Percentiles rank a stretch among this genome's conserved stretches.
These are phyloP conservation scores for Clunio marinus DNA, from an alignment of 2,888 invertebrate genomes.

Conservation along the genomic window DNA sequence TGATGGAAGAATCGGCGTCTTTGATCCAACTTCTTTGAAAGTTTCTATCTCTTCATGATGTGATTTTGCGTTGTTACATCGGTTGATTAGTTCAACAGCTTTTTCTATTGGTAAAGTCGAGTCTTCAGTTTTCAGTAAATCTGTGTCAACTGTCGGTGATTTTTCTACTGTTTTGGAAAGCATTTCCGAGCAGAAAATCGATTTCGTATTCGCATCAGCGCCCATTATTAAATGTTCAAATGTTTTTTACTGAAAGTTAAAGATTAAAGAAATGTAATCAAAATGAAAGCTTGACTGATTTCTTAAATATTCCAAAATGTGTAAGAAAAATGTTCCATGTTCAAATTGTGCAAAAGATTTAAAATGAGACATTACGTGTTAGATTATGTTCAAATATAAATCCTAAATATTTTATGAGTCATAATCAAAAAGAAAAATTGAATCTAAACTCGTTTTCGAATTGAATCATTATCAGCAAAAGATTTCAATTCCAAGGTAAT, in stretches of 20 bases:
- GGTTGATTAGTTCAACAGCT: conserved; percentile 19
- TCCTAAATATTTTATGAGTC: no score
- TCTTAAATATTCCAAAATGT: no score
- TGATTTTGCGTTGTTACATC: neutral
- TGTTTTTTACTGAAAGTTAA: no score
- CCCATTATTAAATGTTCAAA: conserved; percentile 31
- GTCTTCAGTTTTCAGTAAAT: conserved; percentile 12
- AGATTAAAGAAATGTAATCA: no score
- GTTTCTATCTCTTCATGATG: conserved; percentile 37
- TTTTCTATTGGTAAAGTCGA: conserved; percentile 21
- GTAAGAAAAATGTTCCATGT: no score
- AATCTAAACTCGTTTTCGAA: no score
- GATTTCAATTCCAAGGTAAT: no score
- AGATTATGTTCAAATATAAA: no score
- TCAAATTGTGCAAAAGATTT: no score
- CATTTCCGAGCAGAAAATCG: neutral
- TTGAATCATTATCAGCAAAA: no score
- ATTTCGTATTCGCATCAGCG: conserved; percentile 28
- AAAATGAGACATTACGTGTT: no score
- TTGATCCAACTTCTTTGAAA: conserved; percentile 40
- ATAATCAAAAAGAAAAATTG: no score
- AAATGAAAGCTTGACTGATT: neutral
- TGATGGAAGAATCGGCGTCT: conserved; percentile 44
- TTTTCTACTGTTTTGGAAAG: neutral
- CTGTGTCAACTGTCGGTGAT: neutral